Evolutionary conservation across 2,113 vertebrate genomes (phyloP).

Genomic region (Xiphophorus maculatus): DNA sequence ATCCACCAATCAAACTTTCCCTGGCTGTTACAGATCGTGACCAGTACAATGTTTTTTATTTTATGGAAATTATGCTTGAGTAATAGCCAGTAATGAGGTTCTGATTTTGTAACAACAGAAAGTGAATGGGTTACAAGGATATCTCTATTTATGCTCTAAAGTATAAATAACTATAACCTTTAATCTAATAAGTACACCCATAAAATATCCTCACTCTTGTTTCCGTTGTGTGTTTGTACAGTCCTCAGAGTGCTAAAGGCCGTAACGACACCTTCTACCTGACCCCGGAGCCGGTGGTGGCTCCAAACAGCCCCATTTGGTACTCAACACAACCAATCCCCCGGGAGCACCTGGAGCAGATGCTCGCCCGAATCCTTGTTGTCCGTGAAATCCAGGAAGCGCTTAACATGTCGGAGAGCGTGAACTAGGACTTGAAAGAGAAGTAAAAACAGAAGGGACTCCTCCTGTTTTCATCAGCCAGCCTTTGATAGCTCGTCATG

Average conservation of each 20-base stretch:
- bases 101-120: no score
- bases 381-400: constrained; percentile 98
- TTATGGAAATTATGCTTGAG: no score
- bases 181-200: not conserved
- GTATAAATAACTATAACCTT: no score
- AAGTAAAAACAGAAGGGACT: constrained; percentile 44
- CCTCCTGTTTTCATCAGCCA: constrained; percentile 36
- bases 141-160: no score
- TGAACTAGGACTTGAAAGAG: constrained; percentile 83
- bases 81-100: no score
- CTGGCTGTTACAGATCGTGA: no score
- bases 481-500: constrained; percentile 58
- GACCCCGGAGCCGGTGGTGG: constrained; percentile 97
- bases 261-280: constrained; percentile 99
- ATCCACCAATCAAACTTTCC: no score
- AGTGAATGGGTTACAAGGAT: no score
- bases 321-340: constrained; percentile 98
- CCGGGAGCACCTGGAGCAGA: constrained; percentile 97
- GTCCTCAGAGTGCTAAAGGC: constrained; percentile 99
- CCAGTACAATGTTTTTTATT: no score
- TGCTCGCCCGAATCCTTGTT: constrained; percentile 96
- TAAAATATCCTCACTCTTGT: constrained; percentile 8
- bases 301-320: constrained; percentile 99
- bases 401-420: constrained; percentile 86
- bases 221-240: constrained; percentile 68